Evolutionary conservation across 2,113 vertebrate genomes (phyloP), one percentile per base, ranked within the genome.

Genomic region (Zapus hudsonius): DNA sequence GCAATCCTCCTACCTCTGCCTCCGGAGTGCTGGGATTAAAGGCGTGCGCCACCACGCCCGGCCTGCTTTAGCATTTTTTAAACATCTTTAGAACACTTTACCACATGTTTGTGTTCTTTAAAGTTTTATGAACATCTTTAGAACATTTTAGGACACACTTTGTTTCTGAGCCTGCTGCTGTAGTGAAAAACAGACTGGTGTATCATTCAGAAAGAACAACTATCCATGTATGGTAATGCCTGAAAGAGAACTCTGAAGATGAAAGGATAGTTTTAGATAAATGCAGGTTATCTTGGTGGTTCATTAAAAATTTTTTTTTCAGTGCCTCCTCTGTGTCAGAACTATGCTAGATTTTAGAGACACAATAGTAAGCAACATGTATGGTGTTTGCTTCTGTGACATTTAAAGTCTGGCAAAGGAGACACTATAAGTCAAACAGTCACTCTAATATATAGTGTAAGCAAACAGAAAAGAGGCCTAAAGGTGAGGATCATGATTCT

Each of bases 71-170:
- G 74, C 33, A 70, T 96, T 96, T 93, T 78, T 74, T 88, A 74
- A 95, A 92, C 72, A 87, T 87, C 88, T 94, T 81, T 76, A 78
- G 67, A 59, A 94, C 40, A 91, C 87, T 94, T 96, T 76, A 59
- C 11, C 91, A 74, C 85, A 87, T 27, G 69, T 83, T 82, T 92
- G 61, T 87, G 83, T 81, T 81, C 83, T 78, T 91, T 89, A 92
- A 92, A 74, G 85, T 83, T 78, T 93, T 74, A 78, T 81, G 59
- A 89, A 78, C 73, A 90, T 74, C 70, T 94, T 93, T 94, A 85
- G 78, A 73, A 93, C 23, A 73, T 92, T 89, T 94, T 55, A 80
- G 79, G 70, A 69, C 44, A 69, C 10, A 85, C 38, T 91, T 83
- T 96, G 42, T 69, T 84, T 63, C 73, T 72, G 15, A 36, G 25